Evolutionary conservation across 2,797 vertebrate genomes (phyloP).

Genomic region (Sparidentex hasta): DNA sequence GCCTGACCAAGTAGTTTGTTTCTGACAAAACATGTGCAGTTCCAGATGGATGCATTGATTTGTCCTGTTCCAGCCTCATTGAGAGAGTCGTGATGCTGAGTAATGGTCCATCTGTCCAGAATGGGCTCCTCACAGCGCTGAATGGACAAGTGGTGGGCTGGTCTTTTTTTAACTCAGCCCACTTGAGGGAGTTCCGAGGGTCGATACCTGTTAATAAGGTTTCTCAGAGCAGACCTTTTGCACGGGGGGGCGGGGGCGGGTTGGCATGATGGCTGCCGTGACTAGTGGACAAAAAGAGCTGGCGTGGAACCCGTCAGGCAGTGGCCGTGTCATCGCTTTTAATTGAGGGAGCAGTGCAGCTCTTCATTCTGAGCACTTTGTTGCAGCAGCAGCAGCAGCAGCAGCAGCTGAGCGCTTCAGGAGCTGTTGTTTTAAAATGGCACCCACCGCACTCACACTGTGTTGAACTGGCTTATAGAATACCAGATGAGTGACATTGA

Average conservation of each 20-base stretch:
- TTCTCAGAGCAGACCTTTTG: conserved; percentile 32
- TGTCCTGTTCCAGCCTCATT: conserved; percentile 53
- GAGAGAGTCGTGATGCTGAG: conserved; percentile 70
- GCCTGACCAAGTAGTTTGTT: conserved; percentile 23
- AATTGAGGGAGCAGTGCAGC: conserved; percentile 25
- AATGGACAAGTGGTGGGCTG: conserved; percentile 60
- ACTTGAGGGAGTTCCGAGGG: conserved; percentile 38
- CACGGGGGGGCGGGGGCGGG: background rate
- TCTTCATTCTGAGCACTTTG: conserved; percentile 21
- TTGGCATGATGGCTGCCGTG: conserved; percentile 5
- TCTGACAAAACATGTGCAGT: conserved; percentile 17
- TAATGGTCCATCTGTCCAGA: conserved; percentile 74
- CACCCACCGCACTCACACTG: background rate
- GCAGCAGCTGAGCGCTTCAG: conserved; percentile 26
- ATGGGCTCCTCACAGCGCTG: conserved; percentile 44
- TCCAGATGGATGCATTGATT: conserved; percentile 65
- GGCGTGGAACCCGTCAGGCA: conserved; percentile 20
- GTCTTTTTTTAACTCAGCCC: conserved; percentile 38
- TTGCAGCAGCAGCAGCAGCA: conserved; percentile 21
- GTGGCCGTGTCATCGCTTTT: conserved; percentile 45
- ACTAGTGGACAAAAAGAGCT: conserved; percentile 4
- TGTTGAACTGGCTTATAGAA: background rate
- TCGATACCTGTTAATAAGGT: conserved; percentile 62
- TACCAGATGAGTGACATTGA: conserved; percentile 17
- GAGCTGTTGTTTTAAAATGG: conserved; percentile 45